Conservation (phyloP, 2,888 invertebrate genomes). For the Lithophane leautieri region DNA sequence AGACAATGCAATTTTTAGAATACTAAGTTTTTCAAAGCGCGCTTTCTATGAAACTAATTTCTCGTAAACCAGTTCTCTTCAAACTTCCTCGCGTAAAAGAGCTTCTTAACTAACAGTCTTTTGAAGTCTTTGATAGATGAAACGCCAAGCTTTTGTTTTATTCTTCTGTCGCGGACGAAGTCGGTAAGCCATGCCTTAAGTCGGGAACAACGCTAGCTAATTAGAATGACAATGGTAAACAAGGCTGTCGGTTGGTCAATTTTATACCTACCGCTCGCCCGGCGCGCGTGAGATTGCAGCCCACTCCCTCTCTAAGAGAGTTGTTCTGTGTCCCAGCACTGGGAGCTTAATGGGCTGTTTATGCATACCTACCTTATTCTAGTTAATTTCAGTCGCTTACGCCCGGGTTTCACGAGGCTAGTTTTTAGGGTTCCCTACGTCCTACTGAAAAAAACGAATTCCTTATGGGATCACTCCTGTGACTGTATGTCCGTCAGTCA, state of each 20-base stretch:
- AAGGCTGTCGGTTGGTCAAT: not conserved
- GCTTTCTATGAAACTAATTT: not conserved
- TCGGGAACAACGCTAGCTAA: not conserved
- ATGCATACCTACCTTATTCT: not conserved
- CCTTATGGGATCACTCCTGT: no score
- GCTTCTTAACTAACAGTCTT: not conserved
- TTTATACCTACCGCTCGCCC: not conserved
- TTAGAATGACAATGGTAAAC: not conserved
- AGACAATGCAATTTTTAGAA: not conserved
- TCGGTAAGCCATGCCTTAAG: not conserved
- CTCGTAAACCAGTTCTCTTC: not conserved
- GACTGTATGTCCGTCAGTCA: no score
- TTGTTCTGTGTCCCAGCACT: no score
- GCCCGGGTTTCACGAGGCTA: no score
- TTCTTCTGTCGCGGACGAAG: no score
- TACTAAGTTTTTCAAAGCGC: not conserved
- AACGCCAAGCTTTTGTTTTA: not conserved
- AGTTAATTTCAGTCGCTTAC: not conserved
- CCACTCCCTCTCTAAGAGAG: no score
- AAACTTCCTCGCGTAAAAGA: not conserved
- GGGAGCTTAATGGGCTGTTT: no score
- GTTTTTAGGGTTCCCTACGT: no score
- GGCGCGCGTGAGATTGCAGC: no score
- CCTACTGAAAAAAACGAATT: no score
- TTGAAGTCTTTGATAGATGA: not conserved